Percentiles rank a stretch among this genome's conserved stretches.
These are phyloP conservation scores for Rissa tridactyla DNA, from an alignment of 2,113 vertebrate species.

Conservation along the genomic window DNA sequence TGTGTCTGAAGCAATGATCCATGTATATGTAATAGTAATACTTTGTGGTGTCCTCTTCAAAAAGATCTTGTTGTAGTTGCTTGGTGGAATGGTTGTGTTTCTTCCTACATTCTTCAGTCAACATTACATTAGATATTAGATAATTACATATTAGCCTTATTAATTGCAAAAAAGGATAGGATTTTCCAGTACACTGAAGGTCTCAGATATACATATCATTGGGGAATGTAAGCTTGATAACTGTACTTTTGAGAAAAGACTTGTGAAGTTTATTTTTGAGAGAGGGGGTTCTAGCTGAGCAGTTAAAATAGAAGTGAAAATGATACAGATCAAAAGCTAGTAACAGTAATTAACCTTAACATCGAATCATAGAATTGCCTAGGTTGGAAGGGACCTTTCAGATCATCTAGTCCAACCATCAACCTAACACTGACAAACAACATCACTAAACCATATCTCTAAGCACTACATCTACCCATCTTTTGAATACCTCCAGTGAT, in stretches of 20 bases:
- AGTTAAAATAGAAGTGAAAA: background rate
- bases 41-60: background rate
- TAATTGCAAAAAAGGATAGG: background rate
- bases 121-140: background rate
- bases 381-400: too few relatives aligned
- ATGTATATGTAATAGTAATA: background rate
- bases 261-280: background rate
- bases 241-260: background rate
- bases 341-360: background rate
- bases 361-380: background rate
- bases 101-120: background rate
- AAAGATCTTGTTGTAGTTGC: background rate
- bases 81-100: background rate
- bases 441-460: too few relatives aligned
- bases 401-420: too few relatives aligned
- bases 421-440: too few relatives aligned
- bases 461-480: too few relatives aligned
- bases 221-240: background rate
- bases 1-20: background rate
- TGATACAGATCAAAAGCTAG: background rate
- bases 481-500: too few relatives aligned
- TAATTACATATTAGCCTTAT: background rate
- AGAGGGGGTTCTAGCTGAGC: background rate
- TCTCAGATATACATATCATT: background rate
- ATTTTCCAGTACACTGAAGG: background rate